phyloP scores from a whole-genome alignment of 2,113 vertebrate genomes.

The Phaethon lepturus region DNA sequence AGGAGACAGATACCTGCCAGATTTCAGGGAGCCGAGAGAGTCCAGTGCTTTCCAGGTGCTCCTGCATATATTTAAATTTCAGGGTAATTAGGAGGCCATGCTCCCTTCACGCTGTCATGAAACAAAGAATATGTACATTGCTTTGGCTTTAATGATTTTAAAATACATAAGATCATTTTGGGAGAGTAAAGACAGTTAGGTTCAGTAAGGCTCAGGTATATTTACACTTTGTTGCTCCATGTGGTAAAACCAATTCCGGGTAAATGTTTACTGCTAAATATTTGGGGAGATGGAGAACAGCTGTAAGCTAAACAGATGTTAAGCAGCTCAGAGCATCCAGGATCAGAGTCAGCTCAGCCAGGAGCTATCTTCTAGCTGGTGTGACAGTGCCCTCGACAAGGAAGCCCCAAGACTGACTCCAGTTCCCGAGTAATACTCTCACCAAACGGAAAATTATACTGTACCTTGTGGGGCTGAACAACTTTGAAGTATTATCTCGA shows the following conservation, averaged over 20 bases:
- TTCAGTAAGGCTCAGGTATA: not conserved
- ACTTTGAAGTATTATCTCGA: not conserved
- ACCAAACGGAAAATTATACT: not conserved
- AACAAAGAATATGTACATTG: not conserved
- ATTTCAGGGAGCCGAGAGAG: not conserved
- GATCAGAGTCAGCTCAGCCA: not conserved
- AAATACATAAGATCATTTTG: not conserved
- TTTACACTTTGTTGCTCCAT: not conserved
- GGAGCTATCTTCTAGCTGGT: not conserved
- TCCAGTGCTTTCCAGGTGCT: not conserved
- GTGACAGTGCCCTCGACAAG: not conserved
- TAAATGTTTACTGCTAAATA: not conserved
- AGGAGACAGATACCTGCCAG: not conserved
- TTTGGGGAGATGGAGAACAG: not conserved
- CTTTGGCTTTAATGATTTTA: not conserved
- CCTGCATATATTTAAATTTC: not conserved
- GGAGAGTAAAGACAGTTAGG: not conserved
- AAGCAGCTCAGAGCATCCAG: not conserved
- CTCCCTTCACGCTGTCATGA: not conserved
- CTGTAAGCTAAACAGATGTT: too few species aligned
- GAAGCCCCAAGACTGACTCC: not conserved
- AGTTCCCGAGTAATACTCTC: not conserved
- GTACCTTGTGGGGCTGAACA: constrained; percentile 1
- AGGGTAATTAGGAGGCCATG: not conserved
- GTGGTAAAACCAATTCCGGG: not conserved